Conservation (phyloP, 2,113 vertebrate species). For the Apeltes quadracus region DNA sequence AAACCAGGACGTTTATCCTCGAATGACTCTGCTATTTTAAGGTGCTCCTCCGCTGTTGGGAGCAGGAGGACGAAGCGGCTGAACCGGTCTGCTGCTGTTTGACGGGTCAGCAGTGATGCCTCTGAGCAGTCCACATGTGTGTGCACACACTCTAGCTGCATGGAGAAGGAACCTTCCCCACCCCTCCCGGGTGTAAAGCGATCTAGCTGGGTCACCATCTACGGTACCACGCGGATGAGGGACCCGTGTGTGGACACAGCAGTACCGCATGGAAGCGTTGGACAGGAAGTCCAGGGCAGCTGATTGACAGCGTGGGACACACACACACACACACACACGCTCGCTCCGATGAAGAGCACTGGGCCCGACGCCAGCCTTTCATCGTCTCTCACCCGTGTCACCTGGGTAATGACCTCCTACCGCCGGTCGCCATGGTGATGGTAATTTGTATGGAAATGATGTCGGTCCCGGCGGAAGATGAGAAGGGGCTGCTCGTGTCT, state of each 20-base stretch:
- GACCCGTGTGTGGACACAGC: background rate
- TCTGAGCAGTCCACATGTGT: background rate
- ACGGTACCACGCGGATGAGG: background rate
- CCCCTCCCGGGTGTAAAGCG: too few relatives aligned
- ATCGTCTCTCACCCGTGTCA: conserved; percentile 44
- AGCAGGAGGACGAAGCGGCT: background rate
- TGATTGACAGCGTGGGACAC: conserved; percentile 15
- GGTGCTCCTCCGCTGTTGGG: background rate
- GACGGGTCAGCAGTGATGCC: background rate
- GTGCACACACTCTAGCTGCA: background rate
- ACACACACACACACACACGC: too few relatives aligned
- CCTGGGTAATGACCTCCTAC: conserved; percentile 63
- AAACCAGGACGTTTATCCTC: background rate
- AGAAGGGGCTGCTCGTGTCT: conserved; percentile 9
- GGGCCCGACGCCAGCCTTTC: conserved; percentile 40
- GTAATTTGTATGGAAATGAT: conserved; percentile 65
- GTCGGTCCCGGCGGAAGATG: conserved; percentile 9
- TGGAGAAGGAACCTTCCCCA: too few relatives aligned
- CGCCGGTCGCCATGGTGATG: conserved; percentile 65
- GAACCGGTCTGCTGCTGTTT: too few relatives aligned
- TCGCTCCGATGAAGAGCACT: conserved; percentile 61
- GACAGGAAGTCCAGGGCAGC: conserved; percentile 13
- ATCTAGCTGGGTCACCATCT: background rate
- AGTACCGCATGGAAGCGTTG: background rate
- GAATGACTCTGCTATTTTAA: background rate